Evolutionary conservation across 2,113 vertebrate species (phyloP).

Genomic region (Oncorhynchus clarkii): DNA sequence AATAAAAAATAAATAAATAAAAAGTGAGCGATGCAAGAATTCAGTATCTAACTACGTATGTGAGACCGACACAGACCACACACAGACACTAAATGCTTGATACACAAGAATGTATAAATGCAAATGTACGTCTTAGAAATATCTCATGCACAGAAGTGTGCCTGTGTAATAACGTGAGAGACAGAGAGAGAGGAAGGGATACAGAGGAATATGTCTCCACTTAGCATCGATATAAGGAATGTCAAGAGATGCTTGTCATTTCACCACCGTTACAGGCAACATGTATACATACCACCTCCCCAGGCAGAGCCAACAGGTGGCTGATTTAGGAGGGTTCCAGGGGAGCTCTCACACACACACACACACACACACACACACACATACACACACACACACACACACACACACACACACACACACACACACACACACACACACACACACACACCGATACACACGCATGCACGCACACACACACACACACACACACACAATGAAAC

Average conservation of each 20-base stretch:
- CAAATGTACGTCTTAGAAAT: too few relatives aligned
- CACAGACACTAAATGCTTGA: too few relatives aligned
- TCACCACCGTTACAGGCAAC: not conserved
- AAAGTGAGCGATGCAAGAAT: not conserved
- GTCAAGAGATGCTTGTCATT: constrained; percentile 12
- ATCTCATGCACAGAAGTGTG: too few relatives aligned
- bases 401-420: too few relatives aligned
- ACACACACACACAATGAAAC: constrained; percentile 1
- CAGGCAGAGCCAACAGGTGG: constrained; percentile 38
- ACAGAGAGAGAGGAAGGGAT: too few relatives aligned
- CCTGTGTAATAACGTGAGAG: too few relatives aligned
- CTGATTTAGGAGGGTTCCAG: constrained; percentile 32
- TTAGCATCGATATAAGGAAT: not conserved
- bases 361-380: constrained; percentile 10
- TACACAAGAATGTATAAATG: too few relatives aligned
- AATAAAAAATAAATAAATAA: too few relatives aligned
- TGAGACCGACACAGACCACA: not conserved
- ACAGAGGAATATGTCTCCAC: not conserved
- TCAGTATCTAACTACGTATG: too few relatives aligned
- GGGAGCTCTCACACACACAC: not conserved
- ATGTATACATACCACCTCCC: not conserved
- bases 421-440: not conserved
- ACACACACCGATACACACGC: constrained; percentile 4
- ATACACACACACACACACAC: too few relatives aligned
- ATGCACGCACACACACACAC: not conserved